Conservation (phyloP, 1,140 invertebrate species). For the Mizuhopecten yessoensis region DNA sequence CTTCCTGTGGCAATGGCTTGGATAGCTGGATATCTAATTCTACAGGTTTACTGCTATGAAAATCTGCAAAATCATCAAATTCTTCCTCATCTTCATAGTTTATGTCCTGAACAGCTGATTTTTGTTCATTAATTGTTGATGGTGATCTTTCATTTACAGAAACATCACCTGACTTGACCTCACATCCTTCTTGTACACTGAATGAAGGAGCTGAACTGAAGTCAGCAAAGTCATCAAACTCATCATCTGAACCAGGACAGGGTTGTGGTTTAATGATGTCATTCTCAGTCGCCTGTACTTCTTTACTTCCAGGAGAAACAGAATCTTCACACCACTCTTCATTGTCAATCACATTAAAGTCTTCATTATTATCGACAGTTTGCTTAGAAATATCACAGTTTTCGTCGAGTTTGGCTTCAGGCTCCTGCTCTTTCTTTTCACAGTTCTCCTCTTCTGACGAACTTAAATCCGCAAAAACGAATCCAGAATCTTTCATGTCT, state of each 20-base stretch:
- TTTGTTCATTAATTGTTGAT: not conserved
- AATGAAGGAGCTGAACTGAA: not conserved
- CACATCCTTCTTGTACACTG: not conserved
- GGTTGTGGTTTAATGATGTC: not conserved
- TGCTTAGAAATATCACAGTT: conserved; percentile 34
- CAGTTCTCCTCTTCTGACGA: not conserved
- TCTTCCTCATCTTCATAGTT: conserved; percentile 53
- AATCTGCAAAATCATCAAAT: conserved; percentile 63
- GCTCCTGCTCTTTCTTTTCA: not conserved
- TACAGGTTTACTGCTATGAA: conserved; percentile 45
- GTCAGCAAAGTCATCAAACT: conserved; percentile 56
- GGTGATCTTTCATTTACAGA: not conserved
- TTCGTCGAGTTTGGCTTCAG: conserved; percentile 4
- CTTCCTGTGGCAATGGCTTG: not conserved
- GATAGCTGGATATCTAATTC: not conserved
- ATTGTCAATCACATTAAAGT: conserved; percentile 10
- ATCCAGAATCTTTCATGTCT: conserved; percentile 27
- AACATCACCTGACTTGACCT: not conserved
- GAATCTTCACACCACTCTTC: conserved; percentile 22
- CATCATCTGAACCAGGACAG: not conserved
- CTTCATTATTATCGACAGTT: not conserved
- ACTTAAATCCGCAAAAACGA: not conserved
- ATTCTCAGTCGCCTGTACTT: not conserved
- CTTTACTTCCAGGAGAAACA: not conserved
- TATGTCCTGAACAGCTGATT: not conserved